Percentiles rank a stretch among this genome's conserved stretches.
These are phyloP conservation scores for Burhinus oedicnemus DNA, from an alignment of 2,113 vertebrate species.

Conservation along the genomic window DNA sequence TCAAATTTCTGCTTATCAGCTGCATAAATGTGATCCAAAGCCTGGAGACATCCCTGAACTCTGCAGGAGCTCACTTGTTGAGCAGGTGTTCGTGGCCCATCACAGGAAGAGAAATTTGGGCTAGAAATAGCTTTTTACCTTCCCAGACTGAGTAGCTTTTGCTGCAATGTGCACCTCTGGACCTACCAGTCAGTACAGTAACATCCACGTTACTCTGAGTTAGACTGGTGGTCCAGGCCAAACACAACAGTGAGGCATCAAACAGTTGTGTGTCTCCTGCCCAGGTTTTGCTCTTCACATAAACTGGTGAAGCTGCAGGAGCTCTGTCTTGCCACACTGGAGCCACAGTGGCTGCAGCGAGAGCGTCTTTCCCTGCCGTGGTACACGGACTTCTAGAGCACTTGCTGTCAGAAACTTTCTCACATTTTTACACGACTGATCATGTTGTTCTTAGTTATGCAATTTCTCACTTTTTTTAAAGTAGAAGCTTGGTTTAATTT, in stretches of 20 bases:
- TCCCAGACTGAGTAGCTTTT: background rate
- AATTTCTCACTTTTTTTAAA: background rate
- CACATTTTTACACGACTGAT: background rate
- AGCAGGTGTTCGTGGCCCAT: background rate
- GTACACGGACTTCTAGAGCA: background rate
- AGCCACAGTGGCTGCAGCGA: background rate
- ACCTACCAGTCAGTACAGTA: background rate
- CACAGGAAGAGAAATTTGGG: background rate
- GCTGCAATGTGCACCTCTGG: background rate
- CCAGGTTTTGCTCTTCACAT: background rate
- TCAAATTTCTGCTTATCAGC: conserved; percentile 6
- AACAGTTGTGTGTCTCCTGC: background rate
- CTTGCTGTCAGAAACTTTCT: background rate
- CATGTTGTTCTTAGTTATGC: background rate
- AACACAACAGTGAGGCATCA: background rate
- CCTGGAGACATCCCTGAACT: conserved; percentile 32
- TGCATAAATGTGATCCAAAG: background rate
- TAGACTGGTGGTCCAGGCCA: background rate
- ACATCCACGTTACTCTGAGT: background rate
- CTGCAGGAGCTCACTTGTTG: background rate
- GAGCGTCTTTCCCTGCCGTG: background rate
- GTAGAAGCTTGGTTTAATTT: background rate
- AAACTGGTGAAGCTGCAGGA: background rate
- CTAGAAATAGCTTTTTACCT: conserved; percentile 1
- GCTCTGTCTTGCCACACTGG: background rate